Base-by-base conservation (phyloP, 1,140 invertebrate genomes). In the Phortica variegata region DNA sequence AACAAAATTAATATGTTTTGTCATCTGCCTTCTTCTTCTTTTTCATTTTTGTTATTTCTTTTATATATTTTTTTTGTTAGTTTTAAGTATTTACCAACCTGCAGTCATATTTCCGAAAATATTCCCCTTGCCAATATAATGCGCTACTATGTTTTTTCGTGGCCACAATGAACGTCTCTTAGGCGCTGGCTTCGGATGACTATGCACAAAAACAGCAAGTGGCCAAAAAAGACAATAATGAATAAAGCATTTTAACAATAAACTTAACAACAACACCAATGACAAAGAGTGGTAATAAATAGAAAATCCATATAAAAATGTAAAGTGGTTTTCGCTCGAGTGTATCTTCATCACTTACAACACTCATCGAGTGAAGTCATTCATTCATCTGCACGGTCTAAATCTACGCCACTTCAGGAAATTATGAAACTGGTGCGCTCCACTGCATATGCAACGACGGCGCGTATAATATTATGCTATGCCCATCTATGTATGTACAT, bases 71-170 rank as follows among this genome's bases (percentile, higher is more conserved):
- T 29, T 62, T 63, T 59, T 66, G 62, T 56, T 62, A 65, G 51
- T 61, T 38, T 56, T 49, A 60, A 45, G 43, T 58, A 32, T 52
- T 50, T 55, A 57, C 39, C 47, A 62, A 76, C 73, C 73, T 72
- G 62, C 60, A 52, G 73, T 74, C 62, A 75, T 66, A 48, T 76
- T 73, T 48, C 70, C 65, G 57, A 75, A 73, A 51, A 75, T 74
- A 54, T 70, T 65, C 51, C 73, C 73, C 56, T 63, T 65, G 47
- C 73, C 73, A 56, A 76, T 74, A 49, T 74, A 76, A 54, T 76
- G 73, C 16, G 73, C 73, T 41, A 76, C 70, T 45, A 73, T 65
- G 42, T 69, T 73, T 61, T 71, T 69, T 33, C 52, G 60, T 31
- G 66, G 60, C 65, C 65, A 73, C 19, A 73, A 54, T 33, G 70